Base-by-base conservation (phyloP, 2,888 invertebrate genomes). In the Lithophane semibrunnea region DNA sequence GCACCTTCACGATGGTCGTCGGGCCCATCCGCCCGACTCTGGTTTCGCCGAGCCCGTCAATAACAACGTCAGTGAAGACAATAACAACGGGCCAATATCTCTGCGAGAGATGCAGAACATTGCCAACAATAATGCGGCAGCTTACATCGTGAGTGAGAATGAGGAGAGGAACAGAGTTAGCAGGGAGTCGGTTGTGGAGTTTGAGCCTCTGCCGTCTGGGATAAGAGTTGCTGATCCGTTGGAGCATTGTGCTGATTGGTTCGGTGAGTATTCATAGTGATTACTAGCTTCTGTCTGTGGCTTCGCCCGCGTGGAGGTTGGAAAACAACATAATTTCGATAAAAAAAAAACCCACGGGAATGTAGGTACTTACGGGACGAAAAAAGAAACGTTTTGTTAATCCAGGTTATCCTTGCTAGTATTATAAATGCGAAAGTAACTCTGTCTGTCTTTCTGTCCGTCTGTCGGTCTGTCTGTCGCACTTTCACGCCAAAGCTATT, bases 61-160 rank as follows among this genome's bases (percentile, higher is more conserved):
- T 93, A 96, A 96, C 92, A 96, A 96, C 91, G 92, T 95, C 89
- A 93, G 92, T 89, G 97, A 97, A 86, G 97, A 97, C 92, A 97
- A 97, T 92, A 97, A 97, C 93, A 97, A 97, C 89, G 97, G 97
- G 0, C 97, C 97, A 52, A 97, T 97, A 84, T 97, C 97, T 29
- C 91, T 96, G 73, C 95, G 97, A 42, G 97, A 97, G 92, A 95
- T 97, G 95, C 97, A 97, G 92, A 97, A 97, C 92, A 97, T 97
- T 87, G 97, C 96, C 80, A 97, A 97, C 92, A 97, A 97, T 92
- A 97, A 97, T 86, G 97, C 97, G 0, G 93, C 95, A 0, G 96
- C 95, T 21, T 97, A 97, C 92, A 97, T 97, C 88, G 93, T 94
- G 84, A 97, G 96, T 87, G 97, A 96, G 87, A 96, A 96, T 80